Percentiles rank a stretch among this genome's conserved stretches.
phyloP scores from a whole-genome alignment of 2,113 vertebrate species.

The Myanophis thanlyinensis region DNA sequence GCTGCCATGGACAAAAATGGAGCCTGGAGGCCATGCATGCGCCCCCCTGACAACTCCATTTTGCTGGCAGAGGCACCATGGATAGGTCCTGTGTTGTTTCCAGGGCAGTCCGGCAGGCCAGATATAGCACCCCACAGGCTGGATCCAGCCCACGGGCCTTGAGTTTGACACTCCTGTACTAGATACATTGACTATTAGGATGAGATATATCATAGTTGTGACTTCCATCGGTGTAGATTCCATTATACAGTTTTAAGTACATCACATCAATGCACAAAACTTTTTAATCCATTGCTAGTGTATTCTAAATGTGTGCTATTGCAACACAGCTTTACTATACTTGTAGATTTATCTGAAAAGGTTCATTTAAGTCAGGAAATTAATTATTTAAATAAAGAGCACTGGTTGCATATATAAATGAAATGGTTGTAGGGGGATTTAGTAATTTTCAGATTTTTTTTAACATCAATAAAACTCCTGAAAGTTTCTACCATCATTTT shows the following conservation, averaged over 20 bases:
- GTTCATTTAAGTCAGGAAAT: neutral
- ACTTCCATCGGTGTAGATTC: neutral
- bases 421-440: neutral
- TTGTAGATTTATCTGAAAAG: neutral
- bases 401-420: neutral
- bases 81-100: too few species aligned
- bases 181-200: neutral
- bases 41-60: too few species aligned
- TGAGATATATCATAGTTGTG: neutral
- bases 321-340: neutral
- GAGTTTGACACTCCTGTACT: neutral
- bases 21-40: too few species aligned
- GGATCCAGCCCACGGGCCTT: too few species aligned
- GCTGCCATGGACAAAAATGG: too few species aligned
- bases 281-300: neutral
- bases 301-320: neutral
- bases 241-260: neutral
- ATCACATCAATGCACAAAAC: neutral
- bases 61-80: too few species aligned
- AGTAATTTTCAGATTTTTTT: neutral
- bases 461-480: neutral
- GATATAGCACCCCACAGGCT: too few species aligned
- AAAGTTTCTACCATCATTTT: neutral
- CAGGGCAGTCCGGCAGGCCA: accelerated
- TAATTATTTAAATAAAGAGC: neutral